A percentile compares a stretch with the other conserved stretches of the same genome.
Evolutionary conservation across 2,113 vertebrate genomes (phyloP).

Genomic region (Forbesichthys papilliferus): DNA sequence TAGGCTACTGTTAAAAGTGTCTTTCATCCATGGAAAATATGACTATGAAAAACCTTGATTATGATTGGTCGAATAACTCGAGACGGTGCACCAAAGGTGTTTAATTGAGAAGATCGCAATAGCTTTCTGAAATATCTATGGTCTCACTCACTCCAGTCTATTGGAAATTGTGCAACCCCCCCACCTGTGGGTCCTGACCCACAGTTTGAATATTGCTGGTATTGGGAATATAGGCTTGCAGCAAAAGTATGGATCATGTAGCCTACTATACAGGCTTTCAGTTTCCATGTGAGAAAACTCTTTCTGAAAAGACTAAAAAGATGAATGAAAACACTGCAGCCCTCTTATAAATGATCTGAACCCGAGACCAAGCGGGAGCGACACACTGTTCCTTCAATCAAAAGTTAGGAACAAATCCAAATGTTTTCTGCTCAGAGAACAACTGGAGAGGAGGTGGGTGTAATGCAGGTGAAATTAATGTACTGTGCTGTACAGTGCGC

Average conservation of each 20-base stretch:
- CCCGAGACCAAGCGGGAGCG: conserved; percentile 38
- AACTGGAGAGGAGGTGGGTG: conserved; percentile 25
- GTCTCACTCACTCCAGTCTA: no score
- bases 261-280: conserved; percentile 15
- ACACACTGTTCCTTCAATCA: conserved; percentile 41
- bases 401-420: conserved; percentile 46
- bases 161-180: no score
- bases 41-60: no score
- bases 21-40: no score
- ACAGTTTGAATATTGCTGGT: no score
- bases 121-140: no score
- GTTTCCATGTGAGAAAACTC: conserved; percentile 44
- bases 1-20: no score
- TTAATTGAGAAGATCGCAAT: no score
- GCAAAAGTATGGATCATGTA: conserved; percentile 28
- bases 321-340: conserved; percentile 39
- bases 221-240: no score
- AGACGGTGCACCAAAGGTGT: no score
- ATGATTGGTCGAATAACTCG: no score
- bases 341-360: conserved; percentile 42
- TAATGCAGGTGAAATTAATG: conserved; percentile 37
- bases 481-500: neutral
- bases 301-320: conserved; percentile 33
- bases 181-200: no score
- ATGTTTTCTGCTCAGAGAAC: conserved; percentile 38